Evolutionary conservation across 53 echinoderm and acorn worm species (phyloP).

Genomic region (Echinarachnius parma): DNA sequence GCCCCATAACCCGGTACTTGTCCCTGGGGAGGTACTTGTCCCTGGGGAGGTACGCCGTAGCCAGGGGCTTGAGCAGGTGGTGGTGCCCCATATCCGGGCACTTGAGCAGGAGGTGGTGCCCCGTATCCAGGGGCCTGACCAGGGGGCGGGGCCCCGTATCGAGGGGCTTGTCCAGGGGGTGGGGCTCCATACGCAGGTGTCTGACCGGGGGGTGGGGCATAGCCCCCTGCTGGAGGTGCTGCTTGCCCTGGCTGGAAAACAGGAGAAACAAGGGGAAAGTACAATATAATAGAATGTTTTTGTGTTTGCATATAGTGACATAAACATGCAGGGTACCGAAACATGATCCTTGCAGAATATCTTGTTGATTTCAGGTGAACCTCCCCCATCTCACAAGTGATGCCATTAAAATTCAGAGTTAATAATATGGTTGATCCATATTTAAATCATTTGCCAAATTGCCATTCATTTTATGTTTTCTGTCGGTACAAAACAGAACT

Average conservation of each 20-base stretch:
- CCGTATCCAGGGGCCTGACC: slow-evolving; percentile 28
- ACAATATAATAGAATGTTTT: too few relatives aligned
- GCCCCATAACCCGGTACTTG: slow-evolving; percentile 55
- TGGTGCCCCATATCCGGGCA: slow-evolving; percentile 27
- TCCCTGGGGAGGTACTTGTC: slow-evolving; percentile 6
- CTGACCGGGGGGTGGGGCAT: slow-evolving; percentile 6
- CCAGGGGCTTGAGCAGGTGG: slow-evolving; percentile 48
- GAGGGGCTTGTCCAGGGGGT: slow-evolving; percentile 28
- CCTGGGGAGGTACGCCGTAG: slow-evolving; percentile 51
- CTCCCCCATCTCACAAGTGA: too few relatives aligned
- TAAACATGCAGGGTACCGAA: too few relatives aligned
- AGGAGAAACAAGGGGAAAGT: background rate
- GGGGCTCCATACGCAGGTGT: slow-evolving; percentile 23
- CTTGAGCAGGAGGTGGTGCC: slow-evolving; percentile 45
- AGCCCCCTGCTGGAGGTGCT: slow-evolving; percentile 16
- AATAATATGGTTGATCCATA: too few relatives aligned
- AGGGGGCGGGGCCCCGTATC: slow-evolving; percentile 33
- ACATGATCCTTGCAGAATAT: too few relatives aligned
- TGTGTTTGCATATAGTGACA: too few relatives aligned
- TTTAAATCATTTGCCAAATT: too few relatives aligned
- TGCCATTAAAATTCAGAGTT: too few relatives aligned
- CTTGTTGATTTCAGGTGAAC: too few relatives aligned
- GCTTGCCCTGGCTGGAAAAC: slow-evolving; percentile 18
- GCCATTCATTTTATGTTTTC: too few relatives aligned
- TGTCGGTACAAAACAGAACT: too few relatives aligned